Percentiles rank a stretch among this genome's conserved stretches.
phyloP scores from a whole-genome alignment of 2,797 vertebrate genomes.

The Leptodactylus fallax region DNA sequence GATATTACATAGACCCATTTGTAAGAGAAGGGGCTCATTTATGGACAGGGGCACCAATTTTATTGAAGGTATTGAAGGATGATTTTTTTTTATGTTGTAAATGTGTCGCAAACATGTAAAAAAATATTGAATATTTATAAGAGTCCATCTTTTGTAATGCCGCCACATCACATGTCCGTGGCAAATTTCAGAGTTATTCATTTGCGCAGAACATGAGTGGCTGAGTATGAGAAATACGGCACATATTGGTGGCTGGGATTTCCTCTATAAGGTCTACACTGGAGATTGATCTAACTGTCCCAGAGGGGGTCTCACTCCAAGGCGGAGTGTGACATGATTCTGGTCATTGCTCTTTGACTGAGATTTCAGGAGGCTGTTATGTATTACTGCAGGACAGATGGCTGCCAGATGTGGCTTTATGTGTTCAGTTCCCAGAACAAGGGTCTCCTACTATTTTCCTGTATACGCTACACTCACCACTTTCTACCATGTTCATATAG shows the following conservation, averaged over 20 bases:
- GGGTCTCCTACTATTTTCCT: background rate
- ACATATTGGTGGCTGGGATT: conserved; percentile 23
- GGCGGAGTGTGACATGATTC: conserved; percentile 39
- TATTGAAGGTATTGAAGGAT: too few species aligned
- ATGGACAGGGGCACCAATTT: too few species aligned
- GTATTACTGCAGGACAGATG: conserved; percentile 47
- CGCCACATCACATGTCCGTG: background rate
- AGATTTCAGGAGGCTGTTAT: conserved; percentile 22
- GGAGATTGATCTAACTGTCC: conserved; percentile 30
- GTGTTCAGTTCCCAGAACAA: conserved; percentile 45
- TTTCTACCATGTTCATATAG: background rate
- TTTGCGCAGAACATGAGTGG: background rate
- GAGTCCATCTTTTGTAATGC: background rate
- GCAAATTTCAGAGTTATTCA: too few species aligned
- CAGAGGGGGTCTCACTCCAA: conserved; percentile 32
- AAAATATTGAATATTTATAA: too few species aligned
- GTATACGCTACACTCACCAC: background rate
- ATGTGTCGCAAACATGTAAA: too few species aligned
- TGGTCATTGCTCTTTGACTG: conserved; percentile 40
- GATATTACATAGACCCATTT: too few species aligned
- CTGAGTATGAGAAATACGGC: background rate
- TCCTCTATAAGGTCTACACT: conserved; percentile 1
- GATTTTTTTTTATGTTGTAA: too few species aligned
- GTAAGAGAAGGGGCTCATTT: too few species aligned
- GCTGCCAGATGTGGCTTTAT: conserved; percentile 50